phyloP scores from a whole-genome alignment of 2,888 invertebrate genomes.

The Trichopoda pennipes region DNA sequence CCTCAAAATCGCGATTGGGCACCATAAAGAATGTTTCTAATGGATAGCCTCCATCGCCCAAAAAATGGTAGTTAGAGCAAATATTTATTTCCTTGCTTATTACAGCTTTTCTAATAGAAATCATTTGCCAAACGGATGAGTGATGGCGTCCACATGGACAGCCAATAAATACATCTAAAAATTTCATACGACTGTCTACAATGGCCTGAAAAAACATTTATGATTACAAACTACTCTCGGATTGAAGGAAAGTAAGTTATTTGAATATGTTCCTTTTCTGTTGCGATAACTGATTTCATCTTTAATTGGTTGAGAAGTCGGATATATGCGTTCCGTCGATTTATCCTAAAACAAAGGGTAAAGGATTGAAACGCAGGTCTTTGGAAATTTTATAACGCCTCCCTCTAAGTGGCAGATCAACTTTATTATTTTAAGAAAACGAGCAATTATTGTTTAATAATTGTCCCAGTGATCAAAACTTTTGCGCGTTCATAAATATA shows the following conservation, averaged over 20 bases:
- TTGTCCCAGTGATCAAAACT: conserved; percentile 16
- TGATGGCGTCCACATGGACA: conserved; percentile 48
- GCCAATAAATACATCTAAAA: conserved; percentile 52
- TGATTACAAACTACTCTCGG: conserved; percentile 2
- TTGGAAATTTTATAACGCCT: conserved; percentile 47
- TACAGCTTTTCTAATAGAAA: conserved; percentile 36
- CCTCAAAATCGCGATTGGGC: conserved; percentile 52
- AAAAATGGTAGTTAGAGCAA: conserved; percentile 30
- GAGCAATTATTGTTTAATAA: conserved; percentile 26
- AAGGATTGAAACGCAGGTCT: conserved; percentile 24
- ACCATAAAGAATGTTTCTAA: conserved; percentile 54
- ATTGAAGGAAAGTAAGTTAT: not conserved
- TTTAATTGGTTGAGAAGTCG: conserved; percentile 33
- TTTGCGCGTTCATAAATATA: conserved; percentile 18
- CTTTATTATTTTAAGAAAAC: conserved; percentile 35
- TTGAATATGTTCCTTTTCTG: conserved; percentile 46
- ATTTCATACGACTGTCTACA: conserved; percentile 46
- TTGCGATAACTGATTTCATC: conserved; percentile 46
- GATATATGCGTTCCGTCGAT: conserved; percentile 44
- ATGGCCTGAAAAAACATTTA: conserved; percentile 34
- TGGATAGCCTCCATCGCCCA: conserved; percentile 61
- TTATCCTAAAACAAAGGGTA: conserved; percentile 37
- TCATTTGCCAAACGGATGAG: conserved; percentile 43
- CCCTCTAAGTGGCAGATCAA: conserved; percentile 32
- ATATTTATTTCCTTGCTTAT: conserved; percentile 36